Percentiles rank a stretch among this genome's conserved stretches.
phyloP scores from a whole-genome alignment of 2,113 vertebrate genomes.

The Phalacrocorax brasilianus region DNA sequence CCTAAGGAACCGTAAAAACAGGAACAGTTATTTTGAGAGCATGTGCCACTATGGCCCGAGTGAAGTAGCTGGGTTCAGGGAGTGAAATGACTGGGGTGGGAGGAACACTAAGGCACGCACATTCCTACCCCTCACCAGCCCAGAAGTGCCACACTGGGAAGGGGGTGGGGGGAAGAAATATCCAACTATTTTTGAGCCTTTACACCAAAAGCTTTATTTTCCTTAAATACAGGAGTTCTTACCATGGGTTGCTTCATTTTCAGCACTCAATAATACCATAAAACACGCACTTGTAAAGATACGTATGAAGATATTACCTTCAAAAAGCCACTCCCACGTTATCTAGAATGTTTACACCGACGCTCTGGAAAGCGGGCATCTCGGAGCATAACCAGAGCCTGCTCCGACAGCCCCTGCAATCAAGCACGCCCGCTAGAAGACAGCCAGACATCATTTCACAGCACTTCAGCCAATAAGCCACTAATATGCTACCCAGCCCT shows the following conservation, averaged over 20 bases:
- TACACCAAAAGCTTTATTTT: background rate
- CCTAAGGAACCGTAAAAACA: background rate
- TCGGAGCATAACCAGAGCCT: background rate
- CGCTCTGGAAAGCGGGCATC: background rate
- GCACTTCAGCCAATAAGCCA: background rate
- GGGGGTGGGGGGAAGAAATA: accelerated
- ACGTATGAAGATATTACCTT: background rate
- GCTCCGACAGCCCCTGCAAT: background rate
- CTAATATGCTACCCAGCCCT: background rate
- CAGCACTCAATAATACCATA: background rate
- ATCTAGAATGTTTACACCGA: accelerated
- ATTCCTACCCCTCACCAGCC: background rate
- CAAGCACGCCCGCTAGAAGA: background rate
- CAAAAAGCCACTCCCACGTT: background rate
- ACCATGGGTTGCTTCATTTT: background rate
- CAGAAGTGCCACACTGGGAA: accelerated
- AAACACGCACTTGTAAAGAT: background rate
- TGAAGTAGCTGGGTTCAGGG: background rate
- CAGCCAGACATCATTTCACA: background rate
- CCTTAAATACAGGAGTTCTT: background rate
- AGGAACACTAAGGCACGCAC: background rate
- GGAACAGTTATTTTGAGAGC: background rate
- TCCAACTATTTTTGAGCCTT: background rate
- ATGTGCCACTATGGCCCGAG: accelerated
- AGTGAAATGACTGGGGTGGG: background rate